Evolutionary conservation across 2,797 vertebrate species (phyloP).

Genomic region (Rousettus madagascariensis): DNA sequence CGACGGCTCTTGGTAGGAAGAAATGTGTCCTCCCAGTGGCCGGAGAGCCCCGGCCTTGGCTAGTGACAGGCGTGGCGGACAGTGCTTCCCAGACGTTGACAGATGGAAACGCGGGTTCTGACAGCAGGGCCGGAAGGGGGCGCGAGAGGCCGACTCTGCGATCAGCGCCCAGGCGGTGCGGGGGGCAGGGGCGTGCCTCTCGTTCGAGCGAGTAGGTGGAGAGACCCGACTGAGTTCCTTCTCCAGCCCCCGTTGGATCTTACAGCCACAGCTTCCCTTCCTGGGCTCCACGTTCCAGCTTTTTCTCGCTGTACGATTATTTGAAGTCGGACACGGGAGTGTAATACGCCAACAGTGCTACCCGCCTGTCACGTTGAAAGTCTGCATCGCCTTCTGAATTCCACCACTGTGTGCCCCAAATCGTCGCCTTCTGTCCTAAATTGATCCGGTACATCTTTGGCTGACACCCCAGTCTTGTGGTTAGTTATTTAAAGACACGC

Average conservation of each 20-base stretch:
- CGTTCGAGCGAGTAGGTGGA: not conserved
- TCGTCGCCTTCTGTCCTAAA: not conserved
- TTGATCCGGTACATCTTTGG: not conserved
- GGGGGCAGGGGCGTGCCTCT: fast-evolving
- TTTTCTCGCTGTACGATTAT: not conserved
- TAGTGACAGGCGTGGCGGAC: not conserved
- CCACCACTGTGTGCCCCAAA: fast-evolving
- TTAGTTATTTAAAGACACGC: not conserved
- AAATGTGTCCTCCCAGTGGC: not conserved
- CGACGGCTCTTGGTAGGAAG: fast-evolving
- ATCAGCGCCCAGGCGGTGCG: not conserved
- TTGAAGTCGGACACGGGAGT: not conserved
- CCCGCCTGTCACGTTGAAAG: not conserved
- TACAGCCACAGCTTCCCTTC: not conserved
- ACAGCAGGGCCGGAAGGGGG: not conserved
- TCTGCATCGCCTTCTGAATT: not conserved
- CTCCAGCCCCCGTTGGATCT: not conserved
- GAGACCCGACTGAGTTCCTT: not conserved
- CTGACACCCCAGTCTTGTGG: fast-evolving
- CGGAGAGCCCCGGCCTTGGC: not conserved
- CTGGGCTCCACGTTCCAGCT: not conserved
- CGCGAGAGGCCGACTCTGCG: not conserved
- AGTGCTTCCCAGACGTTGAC: not conserved
- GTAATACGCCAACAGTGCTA: not conserved
- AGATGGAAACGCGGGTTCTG: not conserved